These are phyloP conservation scores for Sterna hirundo DNA, from an alignment of 2,113 vertebrate genomes.

Conservation along the genomic window DNA sequence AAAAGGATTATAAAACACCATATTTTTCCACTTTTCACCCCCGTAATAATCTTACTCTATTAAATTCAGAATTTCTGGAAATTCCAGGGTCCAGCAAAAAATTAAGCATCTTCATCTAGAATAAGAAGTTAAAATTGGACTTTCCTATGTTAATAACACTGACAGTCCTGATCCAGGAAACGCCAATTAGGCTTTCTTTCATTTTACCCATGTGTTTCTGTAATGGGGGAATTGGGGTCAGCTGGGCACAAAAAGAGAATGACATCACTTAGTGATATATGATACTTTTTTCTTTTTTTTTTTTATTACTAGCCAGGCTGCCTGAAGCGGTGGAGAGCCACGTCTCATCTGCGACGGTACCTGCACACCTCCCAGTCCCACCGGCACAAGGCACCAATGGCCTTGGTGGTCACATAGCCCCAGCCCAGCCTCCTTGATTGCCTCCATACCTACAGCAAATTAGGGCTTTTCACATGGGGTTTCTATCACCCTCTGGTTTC, in stretches of 20 bases:
- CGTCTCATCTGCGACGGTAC: accelerated
- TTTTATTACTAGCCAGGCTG: neutral
- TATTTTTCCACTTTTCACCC: neutral
- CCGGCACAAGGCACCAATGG: neutral
- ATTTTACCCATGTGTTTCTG: accelerated
- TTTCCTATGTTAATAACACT: neutral
- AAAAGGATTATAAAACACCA: neutral
- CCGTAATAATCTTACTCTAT: neutral
- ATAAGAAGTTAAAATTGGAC: neutral
- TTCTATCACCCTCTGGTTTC: neutral
- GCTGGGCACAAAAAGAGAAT: neutral
- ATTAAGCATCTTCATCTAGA: neutral
- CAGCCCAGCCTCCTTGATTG: neutral
- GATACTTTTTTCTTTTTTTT: accelerated
- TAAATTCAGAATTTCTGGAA: neutral
- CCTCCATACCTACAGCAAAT: neutral
- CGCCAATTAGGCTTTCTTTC: neutral
- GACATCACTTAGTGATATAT: neutral
- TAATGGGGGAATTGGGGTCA: neutral
- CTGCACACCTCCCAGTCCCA: neutral
- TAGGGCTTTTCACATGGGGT: accelerated
- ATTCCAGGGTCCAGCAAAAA: neutral
- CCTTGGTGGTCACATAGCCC: neutral
- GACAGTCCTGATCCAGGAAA: neutral
- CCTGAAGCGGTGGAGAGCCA: neutral